These are phyloP conservation scores for Hydroisotoma schaefferi DNA, from an alignment of 2,888 invertebrate genomes.

Conservation along the genomic window DNA sequence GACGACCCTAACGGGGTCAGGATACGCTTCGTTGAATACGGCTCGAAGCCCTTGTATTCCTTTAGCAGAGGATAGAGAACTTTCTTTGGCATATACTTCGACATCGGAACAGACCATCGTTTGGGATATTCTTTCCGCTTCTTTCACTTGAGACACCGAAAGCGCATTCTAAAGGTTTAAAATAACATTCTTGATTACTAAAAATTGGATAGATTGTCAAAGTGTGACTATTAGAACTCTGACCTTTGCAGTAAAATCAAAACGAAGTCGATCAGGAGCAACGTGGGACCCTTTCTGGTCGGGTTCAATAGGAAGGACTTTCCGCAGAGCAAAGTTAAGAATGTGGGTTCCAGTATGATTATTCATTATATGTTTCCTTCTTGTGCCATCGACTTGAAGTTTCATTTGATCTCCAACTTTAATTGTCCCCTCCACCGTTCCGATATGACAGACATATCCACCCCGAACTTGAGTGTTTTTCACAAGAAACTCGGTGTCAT, in stretches of 20 bases:
- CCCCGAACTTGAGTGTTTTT: conserved; percentile 91
- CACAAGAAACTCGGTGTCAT: conserved; percentile 69
- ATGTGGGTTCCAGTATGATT: conserved; percentile 98
- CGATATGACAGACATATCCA: conserved; percentile 92
- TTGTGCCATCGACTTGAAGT: conserved; percentile 75
- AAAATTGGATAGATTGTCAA: neutral
- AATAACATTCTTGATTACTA: neutral
- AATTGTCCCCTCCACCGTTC: conserved; percentile 77
- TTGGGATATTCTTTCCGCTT: conserved; percentile 75
- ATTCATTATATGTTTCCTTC: conserved; percentile 91
- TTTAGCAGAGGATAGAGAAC: conserved; percentile 79
- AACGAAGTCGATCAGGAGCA: conserved; percentile 91
- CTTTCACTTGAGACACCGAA: conserved; percentile 80
- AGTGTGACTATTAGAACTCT: no score
- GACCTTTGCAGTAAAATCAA: conserved; percentile 92
- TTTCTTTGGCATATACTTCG: conserved; percentile 81
- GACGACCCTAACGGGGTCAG: conserved; percentile 64
- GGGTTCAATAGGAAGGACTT: conserved; percentile 82
- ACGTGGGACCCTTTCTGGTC: conserved; percentile 99
- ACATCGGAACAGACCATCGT: conserved; percentile 71
- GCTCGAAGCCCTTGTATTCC: conserved; percentile 88
- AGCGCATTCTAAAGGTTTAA: conserved; percentile 65
- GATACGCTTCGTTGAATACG: conserved; percentile 68
- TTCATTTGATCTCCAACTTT: conserved; percentile 79
- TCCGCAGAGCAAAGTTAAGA: conserved; percentile 87